Base-by-base conservation (phyloP, 2,888 invertebrate genomes). In the Galerucella calmariensis region DNA sequence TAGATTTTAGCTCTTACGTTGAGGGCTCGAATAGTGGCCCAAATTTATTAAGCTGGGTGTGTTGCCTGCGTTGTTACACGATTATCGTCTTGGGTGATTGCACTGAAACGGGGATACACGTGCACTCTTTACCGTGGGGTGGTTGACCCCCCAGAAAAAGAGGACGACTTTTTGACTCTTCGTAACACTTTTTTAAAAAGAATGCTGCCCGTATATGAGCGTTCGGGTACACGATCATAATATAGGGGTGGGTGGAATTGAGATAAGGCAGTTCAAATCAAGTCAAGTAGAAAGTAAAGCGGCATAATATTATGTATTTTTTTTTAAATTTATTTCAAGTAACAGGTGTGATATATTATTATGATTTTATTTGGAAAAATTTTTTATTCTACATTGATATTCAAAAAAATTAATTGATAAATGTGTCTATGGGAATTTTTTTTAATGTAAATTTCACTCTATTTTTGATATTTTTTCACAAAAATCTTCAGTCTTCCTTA, bases 101-200 rank as follows among this genome's bases (percentile, higher is more conserved):
- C 77, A 76, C 77, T 79, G 83, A 84, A 84, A 86, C 85, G 86
- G 86, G 86, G 86, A 87, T 88, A 88, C 88, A 89, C 89, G 89
- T 89, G 89, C 88, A 88, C 87, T 86, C 86, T 85, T 83, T 71
- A 65, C 81, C 85, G 87, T 88, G 89, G 89, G 89, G 89, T 89
- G 89, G 89, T 89, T 89, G 89, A 89, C 89, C 89, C 89, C 88
- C 87, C 85, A 82, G 83, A 83, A 85, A 86, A 86, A 85, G 86
- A 86, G 86, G 86, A 86, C 86, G 86, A 85, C 86, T 86, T 86
- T 86, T 86, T 83, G 86, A 86, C 86, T 86, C 83, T 81, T 84
- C 75, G 75, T 75, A 75, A 75, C 75, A 75, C 75, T 75, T 75
- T 75, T 70, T 67, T 75, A 48, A 79, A 81, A 82, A n/a, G 82